A percentile compares a stretch with the other conserved stretches of the same genome.
These are phyloP conservation scores for Dicyrtoma fusca DNA, from an alignment of 2,888 invertebrate genomes.

Conservation along the genomic window DNA sequence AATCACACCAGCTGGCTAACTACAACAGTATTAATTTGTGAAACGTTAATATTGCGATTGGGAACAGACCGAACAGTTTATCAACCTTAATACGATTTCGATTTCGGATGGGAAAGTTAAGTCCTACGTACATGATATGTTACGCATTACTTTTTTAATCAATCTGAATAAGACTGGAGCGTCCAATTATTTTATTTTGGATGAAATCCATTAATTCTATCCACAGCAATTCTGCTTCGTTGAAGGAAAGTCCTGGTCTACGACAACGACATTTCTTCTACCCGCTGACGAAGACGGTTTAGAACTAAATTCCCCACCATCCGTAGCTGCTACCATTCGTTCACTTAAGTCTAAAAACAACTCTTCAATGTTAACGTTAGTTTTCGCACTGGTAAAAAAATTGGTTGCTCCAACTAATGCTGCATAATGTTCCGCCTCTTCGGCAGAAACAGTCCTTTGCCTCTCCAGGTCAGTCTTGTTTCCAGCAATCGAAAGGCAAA, in stretches of 20 bases:
- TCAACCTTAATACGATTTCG: too few relatives aligned
- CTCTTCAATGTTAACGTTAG: constrained; percentile 88
- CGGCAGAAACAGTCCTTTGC: constrained; percentile 79
- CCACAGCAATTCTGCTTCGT: constrained; percentile 26
- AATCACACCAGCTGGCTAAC: too few relatives aligned
- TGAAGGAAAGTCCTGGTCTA: constrained; percentile 55
- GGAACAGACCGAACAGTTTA: too few relatives aligned
- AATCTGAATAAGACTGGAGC: too few relatives aligned
- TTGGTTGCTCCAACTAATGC: constrained; percentile 81
- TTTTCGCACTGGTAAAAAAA: constrained; percentile 90
- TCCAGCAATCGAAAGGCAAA: constrained; percentile 86
- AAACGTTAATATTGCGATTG: too few relatives aligned
- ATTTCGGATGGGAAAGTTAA: too few relatives aligned
- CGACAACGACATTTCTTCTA: constrained; percentile 56
- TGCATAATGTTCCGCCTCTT: constrained; percentile 82
- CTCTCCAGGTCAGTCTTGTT: constrained; percentile 96
- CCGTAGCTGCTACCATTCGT: constrained; percentile 68
- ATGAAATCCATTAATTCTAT: not conserved
- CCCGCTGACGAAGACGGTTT: constrained; percentile 54
- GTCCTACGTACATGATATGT: too few relatives aligned
- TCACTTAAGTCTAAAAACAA: constrained; percentile 82
- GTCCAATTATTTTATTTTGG: not conserved
- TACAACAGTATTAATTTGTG: too few relatives aligned
- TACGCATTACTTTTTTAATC: too few relatives aligned
- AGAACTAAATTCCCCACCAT: constrained; percentile 57